Conservation (phyloP, 2,113 vertebrate genomes). For the Sylvilagus bachmani region DNA sequence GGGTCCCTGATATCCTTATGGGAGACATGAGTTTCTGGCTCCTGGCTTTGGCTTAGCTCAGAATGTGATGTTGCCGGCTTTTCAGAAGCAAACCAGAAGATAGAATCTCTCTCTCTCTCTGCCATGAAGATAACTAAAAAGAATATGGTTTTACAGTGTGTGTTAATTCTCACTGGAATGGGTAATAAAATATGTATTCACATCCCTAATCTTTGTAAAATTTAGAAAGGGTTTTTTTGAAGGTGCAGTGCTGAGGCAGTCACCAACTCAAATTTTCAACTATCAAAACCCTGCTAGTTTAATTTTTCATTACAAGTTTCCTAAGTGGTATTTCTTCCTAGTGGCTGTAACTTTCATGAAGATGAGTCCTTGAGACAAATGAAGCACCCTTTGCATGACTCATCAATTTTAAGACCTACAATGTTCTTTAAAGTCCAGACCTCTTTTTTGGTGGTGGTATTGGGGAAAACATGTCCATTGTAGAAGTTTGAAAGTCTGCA, state of each 20-base stretch:
- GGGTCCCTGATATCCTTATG: no score
- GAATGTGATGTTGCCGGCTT: no score
- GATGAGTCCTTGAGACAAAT: not conserved
- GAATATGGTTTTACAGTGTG: not conserved
- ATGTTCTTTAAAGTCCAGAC: not conserved
- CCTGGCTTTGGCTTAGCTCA: no score
- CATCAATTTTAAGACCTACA: not conserved
- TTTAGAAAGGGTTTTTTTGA: not conserved
- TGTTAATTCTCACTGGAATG: not conserved
- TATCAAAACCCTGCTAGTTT: not conserved
- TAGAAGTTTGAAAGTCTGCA: not conserved
- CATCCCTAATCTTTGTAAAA: not conserved
- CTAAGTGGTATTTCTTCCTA: not conserved
- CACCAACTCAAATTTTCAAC: not conserved
- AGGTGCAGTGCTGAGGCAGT: not conserved
- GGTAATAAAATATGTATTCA: not conserved
- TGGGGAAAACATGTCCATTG: not conserved
- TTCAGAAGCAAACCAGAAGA: no score
- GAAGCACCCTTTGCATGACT: not conserved
- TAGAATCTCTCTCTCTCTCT: no score
- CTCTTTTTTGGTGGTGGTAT: not conserved
- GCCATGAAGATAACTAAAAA: no score
- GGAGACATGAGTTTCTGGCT: no score
- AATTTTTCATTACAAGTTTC: not conserved
- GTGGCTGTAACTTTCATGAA: not conserved